Conservation (phyloP, 1,140 invertebrate species). For the Ceratina calcarata region DNA sequence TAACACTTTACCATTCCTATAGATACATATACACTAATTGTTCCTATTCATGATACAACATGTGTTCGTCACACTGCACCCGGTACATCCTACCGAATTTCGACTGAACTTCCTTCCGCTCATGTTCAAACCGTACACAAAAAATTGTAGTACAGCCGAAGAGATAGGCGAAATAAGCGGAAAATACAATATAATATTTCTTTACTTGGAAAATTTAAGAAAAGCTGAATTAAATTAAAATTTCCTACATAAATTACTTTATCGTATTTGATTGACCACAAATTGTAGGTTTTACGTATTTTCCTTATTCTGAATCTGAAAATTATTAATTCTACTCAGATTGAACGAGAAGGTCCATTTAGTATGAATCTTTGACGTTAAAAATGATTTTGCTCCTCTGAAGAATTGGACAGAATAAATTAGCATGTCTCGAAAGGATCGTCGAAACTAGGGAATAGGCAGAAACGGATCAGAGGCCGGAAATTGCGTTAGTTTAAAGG, state of each 20-base stretch:
- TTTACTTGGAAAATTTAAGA: too few relatives aligned
- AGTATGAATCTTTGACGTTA: not conserved
- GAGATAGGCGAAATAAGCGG: not conserved
- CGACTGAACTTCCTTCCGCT: not conserved
- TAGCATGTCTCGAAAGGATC: not conserved
- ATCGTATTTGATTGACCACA: too few relatives aligned
- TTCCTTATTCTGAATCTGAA: too few relatives aligned
- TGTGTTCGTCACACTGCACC: constrained; percentile 1
- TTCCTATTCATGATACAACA: not conserved
- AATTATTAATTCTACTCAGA: too few relatives aligned
- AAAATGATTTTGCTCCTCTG: not conserved
- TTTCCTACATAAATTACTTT: too few relatives aligned
- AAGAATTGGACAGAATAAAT: not conserved
- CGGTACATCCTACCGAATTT: not conserved
- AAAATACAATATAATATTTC: not conserved
- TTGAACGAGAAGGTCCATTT: too few relatives aligned
- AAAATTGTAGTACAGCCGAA: too few relatives aligned
- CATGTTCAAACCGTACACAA: not conserved
- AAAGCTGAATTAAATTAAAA: too few relatives aligned
- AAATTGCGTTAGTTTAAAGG: constrained; percentile 37
- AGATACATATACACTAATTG: not conserved
- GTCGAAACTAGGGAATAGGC: not conserved
- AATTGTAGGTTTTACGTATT: too few relatives aligned
- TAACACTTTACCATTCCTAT: too few relatives aligned
- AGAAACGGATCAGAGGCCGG: not conserved